phyloP scores from a whole-genome alignment of 2,113 vertebrate genomes.

The Saguinus midas region DNA sequence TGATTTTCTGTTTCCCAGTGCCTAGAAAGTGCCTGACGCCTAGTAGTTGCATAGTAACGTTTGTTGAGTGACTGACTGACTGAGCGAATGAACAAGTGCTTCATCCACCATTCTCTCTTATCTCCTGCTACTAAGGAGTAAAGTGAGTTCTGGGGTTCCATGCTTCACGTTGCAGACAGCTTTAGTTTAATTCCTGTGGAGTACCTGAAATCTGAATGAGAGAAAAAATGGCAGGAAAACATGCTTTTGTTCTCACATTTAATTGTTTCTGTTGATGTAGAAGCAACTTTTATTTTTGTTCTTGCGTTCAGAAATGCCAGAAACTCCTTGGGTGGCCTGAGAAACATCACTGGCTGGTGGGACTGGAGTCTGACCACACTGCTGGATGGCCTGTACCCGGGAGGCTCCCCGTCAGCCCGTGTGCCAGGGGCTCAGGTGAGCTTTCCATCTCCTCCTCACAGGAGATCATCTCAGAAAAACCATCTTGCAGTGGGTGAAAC shows the following conservation, averaged over 20 bases:
- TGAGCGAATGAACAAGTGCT: fast-evolving
- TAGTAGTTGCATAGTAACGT: not conserved
- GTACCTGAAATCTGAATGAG: not conserved
- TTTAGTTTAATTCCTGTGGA: not conserved
- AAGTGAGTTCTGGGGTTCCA: fast-evolving
- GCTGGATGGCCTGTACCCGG: conserved; percentile 77
- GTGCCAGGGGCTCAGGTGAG: conserved; percentile 43
- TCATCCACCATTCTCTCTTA: not conserved
- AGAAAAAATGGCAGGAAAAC: not conserved
- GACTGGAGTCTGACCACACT: conserved; percentile 80
- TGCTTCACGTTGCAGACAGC: fast-evolving
- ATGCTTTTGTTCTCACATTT: too few species aligned
- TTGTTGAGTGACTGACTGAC: not conserved
- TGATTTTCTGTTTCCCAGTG: not conserved
- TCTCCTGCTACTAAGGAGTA: not conserved
- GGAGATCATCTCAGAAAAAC: fast-evolving
- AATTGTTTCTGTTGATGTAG: not conserved
- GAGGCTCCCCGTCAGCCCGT: not conserved
- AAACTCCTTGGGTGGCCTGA: conserved; percentile 68
- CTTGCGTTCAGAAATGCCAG: conserved; percentile 65
- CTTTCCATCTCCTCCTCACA: fast-evolving
- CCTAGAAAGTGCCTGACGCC: not conserved
- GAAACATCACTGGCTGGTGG: conserved; percentile 83
- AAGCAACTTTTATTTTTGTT: not conserved
- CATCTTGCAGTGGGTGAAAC: fast-evolving